phyloP scores from a whole-genome alignment of 2,888 invertebrate genomes.

The Campaea margaritaria region DNA sequence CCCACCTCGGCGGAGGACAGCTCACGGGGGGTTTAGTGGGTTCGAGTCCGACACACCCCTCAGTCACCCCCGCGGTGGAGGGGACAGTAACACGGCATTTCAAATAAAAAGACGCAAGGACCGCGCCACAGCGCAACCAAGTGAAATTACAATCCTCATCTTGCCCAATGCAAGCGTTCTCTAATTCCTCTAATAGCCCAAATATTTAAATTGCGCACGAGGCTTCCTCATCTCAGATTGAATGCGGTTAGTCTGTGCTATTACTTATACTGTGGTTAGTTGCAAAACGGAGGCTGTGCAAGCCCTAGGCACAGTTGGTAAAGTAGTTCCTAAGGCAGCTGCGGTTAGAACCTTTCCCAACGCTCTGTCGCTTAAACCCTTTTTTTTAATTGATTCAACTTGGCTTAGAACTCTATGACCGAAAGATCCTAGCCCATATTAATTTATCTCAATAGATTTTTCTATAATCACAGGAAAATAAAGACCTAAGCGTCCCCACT shows the following conservation, averaged over 20 bases:
- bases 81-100: too few species aligned
- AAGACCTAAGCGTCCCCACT: too few species aligned
- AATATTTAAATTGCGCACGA: constrained; percentile 72
- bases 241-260: constrained; percentile 61
- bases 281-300: constrained; percentile 62
- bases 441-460: too few species aligned
- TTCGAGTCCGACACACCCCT: too few species aligned
- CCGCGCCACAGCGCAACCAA: not conserved
- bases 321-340: too few species aligned
- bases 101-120: not conserved
- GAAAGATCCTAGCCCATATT: too few species aligned
- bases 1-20: too few species aligned
- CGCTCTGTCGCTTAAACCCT: not conserved
- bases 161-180: constrained; percentile 39
- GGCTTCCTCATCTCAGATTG: constrained; percentile 76
- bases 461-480: too few species aligned
- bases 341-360: too few species aligned
- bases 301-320: constrained; percentile 3
- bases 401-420: too few species aligned
- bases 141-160: constrained; percentile 3
- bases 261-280: constrained; percentile 32
- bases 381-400: not conserved
- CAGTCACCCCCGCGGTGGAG: too few species aligned
- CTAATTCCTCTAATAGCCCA: constrained; percentile 62
- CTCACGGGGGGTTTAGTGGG: too few species aligned